Base-by-base conservation (phyloP, 1,140 invertebrate genomes). In the Penaeus japonicus region DNA sequence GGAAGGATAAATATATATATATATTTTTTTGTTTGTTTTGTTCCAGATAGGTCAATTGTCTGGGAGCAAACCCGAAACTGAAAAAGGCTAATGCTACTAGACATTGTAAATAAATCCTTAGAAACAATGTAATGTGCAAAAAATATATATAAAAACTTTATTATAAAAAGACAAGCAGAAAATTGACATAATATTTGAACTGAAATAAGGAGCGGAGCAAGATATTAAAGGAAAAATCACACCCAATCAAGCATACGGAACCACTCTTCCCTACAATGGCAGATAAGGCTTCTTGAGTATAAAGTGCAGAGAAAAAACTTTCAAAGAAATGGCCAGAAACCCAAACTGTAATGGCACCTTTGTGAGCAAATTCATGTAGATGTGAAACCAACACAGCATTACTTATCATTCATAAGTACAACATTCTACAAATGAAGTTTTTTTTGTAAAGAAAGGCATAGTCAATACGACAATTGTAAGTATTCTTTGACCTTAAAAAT, bases 151-250 rank as follows among this genome's bases (percentile, higher is more conserved):
- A 85, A 78, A 77, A 32, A 77, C 17, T 17, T 55, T 35, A 12
- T 57, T 59, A 57, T 20, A 32, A 78, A 78, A 84, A 59, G 27
- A 85, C 73, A 59, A 85, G 70, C 84, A 32, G 70, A 73, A 73
- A 77, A 85, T 54, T 85, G 73, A 85, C 84, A 77, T 32, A 27
- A 32, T 84, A 47, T 78, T 85, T 78, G 84, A 78, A 85, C 83
- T 85, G 83, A 85, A 85, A 85, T 32, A 62, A 57, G 30, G 54
- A 55, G 57, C 20, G 57, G 79, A 47, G 57, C 30, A 70, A 70
- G 30, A 82, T 55, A 82, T 55, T 27, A 55, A 30, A 82, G 57
- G 24, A 54, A 27, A 20, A 27, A 54, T 55, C 79, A 55, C 54
- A 57, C 54, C 24, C 79, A 55, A 35, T 39, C 57, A 70, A 35